Conservation (phyloP, 2,113 vertebrate species). For the Ahaetulla prasina region DNA sequence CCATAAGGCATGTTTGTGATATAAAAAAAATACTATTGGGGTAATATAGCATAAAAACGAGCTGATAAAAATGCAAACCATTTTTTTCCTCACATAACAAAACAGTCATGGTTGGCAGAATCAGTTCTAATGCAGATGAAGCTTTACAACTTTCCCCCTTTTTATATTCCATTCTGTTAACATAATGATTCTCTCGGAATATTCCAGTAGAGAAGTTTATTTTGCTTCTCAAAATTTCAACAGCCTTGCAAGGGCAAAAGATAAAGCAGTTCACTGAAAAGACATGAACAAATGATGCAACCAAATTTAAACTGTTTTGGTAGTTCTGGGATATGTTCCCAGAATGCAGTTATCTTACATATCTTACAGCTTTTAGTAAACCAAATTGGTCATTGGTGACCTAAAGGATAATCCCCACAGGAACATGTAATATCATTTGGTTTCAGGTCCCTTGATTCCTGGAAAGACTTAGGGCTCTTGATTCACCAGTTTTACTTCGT, state of each 20-base stretch:
- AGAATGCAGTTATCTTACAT: background rate
- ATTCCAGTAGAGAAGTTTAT: constrained; percentile 12
- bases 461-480: background rate
- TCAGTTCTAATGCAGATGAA: constrained; percentile 23
- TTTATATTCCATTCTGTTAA: constrained; percentile 22
- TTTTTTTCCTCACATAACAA: background rate
- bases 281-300: background rate
- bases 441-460: background rate
- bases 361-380: background rate
- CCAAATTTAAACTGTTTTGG: background rate
- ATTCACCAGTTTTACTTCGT: background rate
- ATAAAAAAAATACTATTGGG: background rate
- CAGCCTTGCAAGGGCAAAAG: background rate
- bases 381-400: background rate
- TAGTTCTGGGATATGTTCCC: background rate
- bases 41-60: constrained; percentile 29
- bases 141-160: constrained; percentile 18
- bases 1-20: constrained; percentile 20
- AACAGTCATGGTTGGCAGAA: constrained; percentile 24
- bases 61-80: constrained; percentile 8
- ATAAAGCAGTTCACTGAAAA: background rate
- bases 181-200: constrained; percentile 3
- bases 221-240: constrained; percentile 22
- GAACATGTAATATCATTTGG: background rate
- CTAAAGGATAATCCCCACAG: background rate